Evolutionary conservation across 92 coral and sea anemone genomes (phyloP).

Genomic region (Bergia puertoricense): DNA sequence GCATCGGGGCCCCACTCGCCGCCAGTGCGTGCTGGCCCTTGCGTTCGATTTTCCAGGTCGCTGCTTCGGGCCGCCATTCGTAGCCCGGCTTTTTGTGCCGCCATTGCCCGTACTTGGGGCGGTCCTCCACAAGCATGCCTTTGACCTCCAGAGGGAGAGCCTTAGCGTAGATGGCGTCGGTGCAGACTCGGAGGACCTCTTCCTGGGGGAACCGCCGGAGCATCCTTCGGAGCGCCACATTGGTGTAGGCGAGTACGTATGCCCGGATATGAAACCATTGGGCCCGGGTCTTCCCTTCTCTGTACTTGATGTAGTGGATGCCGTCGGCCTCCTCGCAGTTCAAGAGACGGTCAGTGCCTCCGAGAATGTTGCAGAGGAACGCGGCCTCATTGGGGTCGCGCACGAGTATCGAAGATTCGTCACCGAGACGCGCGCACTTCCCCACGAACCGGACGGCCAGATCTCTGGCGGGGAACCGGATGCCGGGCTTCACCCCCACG

Average conservation of each 20-base stretch:
- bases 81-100: constrained; percentile 27
- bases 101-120: constrained; percentile 36
- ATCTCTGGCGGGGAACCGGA: constrained; percentile 23
- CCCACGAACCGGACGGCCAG: constrained; percentile 26
- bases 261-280: constrained; percentile 21
- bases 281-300: background rate
- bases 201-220: constrained; percentile 50
- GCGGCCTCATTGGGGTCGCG: constrained; percentile 32
- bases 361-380: constrained; percentile 24
- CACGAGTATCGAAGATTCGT: background rate
- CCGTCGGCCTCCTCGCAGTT: constrained; percentile 42
- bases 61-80: constrained; percentile 36
- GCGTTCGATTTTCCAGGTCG: constrained; percentile 25
- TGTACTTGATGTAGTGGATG: constrained; percentile 37
- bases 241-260: constrained; percentile 21
- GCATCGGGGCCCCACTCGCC: constrained; percentile 25
- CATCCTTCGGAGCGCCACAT: constrained; percentile 43
- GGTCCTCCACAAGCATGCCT: constrained; percentile 38
- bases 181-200: constrained; percentile 51
- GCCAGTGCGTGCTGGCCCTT: background rate
- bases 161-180: constrained; percentile 58
- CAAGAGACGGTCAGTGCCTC: constrained; percentile 25
- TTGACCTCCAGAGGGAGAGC: constrained; percentile 20
- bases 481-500: background rate
- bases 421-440: constrained; percentile 13